These are phyloP conservation scores for Syrmaticus mikado DNA, from an alignment of 2,113 vertebrate genomes.

Conservation along the genomic window DNA sequence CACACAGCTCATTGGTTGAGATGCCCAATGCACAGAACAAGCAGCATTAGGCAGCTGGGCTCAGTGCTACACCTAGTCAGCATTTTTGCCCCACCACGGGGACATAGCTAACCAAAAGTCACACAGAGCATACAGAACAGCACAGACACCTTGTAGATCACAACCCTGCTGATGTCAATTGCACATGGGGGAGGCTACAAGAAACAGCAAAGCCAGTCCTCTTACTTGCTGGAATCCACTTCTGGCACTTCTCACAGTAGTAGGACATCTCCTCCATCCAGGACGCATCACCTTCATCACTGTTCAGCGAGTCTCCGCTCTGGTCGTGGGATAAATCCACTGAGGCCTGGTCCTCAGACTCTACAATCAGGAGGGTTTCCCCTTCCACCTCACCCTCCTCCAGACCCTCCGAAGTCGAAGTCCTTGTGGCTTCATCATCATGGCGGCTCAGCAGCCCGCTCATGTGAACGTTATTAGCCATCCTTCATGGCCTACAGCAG, in stretches of 20 bases:
- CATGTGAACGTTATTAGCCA: constrained; percentile 87
- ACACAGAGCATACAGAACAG: background rate
- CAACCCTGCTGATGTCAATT: background rate
- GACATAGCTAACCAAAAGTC: background rate
- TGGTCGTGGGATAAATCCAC: constrained; percentile 97
- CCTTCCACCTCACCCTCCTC: constrained; percentile 98
- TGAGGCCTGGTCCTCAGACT: constrained; percentile 94
- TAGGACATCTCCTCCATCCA: constrained; percentile 95
- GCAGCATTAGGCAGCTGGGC: background rate
- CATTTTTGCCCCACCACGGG: accelerated
- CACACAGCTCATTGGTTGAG: accelerated
- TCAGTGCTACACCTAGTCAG: accelerated
- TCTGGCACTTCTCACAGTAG: constrained; percentile 97
- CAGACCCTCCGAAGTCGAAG: constrained; percentile 90
- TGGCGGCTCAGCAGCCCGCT: constrained; percentile 77
- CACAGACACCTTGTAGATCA: background rate
- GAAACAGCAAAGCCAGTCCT: background rate
- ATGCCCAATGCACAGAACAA: accelerated
- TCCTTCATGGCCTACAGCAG: constrained; percentile 41
- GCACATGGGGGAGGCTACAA: background rate
- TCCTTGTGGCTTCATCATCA: constrained; percentile 88
- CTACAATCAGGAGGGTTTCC: constrained; percentile 93
- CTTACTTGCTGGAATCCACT: constrained; percentile 95
- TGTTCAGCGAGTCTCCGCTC: constrained; percentile 95
- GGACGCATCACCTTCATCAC: constrained; percentile 87